Base-by-base conservation (phyloP, 2,113 vertebrate species). In the Eptesicus fuscus region DNA sequence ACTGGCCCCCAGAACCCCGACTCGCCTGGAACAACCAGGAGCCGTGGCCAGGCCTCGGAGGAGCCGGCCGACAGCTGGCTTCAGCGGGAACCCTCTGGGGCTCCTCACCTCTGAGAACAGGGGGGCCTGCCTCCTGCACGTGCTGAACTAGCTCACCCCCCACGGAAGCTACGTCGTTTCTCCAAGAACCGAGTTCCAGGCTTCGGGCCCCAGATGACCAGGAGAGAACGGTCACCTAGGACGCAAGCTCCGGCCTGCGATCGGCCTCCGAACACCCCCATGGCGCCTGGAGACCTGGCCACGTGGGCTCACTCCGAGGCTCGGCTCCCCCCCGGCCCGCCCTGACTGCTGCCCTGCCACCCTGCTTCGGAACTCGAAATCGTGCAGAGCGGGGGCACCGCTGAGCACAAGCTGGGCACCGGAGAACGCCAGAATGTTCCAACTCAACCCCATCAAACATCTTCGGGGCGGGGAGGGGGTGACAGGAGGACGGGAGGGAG, bases 121-220 rank as follows among this genome's bases (percentile, higher is more conserved):
- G 22, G 44, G 37, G 7, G n/a, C 3, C 69, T 9, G 25, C 12
- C 1, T 25, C 10, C 69, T 1, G 4, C 65, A 9, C 0, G 0
- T 25, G 65, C 5, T 7, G 1, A 9, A 13, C 25, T 1, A 18
- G 56, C 91, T n/a, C 70, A 0, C 23, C n/a, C 9, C 2, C 63
- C 69, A 4, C 0, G 0, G n/a, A n/a, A 25, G n/a, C 32, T 0
- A 9, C 6, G 0, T 1, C 61, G 0, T 12, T 56, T 20, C 51
- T 78, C 84, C 51, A 7, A 61, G 61, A 35, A 3, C 49, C 0
- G 22, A 42, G 59, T 23, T 9, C 63, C 23, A 42, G 56, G 35
- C 70, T n/a, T 8, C 78, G 49, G 71, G 85, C 14, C 82, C 70
- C 56, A 32, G 56, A 30, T 2, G 53, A 40, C 30, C 77, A 37